Base-by-base conservation (phyloP, 1,140 invertebrate genomes). In the Varroa destructor region DNA sequence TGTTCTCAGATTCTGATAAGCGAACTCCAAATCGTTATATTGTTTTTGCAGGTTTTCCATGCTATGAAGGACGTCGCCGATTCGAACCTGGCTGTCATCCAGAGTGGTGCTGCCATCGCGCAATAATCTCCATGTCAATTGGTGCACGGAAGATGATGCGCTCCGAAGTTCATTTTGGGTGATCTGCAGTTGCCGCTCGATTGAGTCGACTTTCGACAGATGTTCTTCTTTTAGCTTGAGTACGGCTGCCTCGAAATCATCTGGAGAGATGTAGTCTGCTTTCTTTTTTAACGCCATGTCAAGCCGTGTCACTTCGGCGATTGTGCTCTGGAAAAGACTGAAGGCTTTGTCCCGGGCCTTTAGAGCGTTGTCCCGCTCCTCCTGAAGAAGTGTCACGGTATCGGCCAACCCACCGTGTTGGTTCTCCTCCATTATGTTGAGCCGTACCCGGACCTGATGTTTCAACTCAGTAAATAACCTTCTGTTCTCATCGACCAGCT, bases 401-500 rank as follows among this genome's bases (percentile, higher is more conserved):
- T 67, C 37, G 36, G 61, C 61, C 40, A 43, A 43, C 40, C 61
- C 61, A 8, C 12, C 3, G 37, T 67, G 40, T 8, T 37, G 40
- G 37, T 8, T 14, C 14, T 67, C 61, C 10, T 36, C 61, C 10
- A 67, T 67, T 2, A 46, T 43, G 8, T 67, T 67, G 10, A 67
- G 36, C 10, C 61, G 61, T 3, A 67, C 61, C 3, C 37, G 61
- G 40, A 67, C 61, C 36, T 67, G 61, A 40, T 67, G 61, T 37
- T 67, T 67, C 10, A 67, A 8, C 37, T 67, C 61, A 40, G 1
- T 67, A 46, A 67, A 40, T 1, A 67, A 8, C 14, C 61, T 12
- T 40, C 40, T 67, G 37, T 67, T 67, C 61, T 67, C 61, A 40
- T 67, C 46, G 61, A 67, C 61, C 61, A 67, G 40, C 46, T 67